These are phyloP conservation scores for Periophthalmus magnuspinnatus DNA, from an alignment of 2,797 vertebrate species.

Conservation along the genomic window DNA sequence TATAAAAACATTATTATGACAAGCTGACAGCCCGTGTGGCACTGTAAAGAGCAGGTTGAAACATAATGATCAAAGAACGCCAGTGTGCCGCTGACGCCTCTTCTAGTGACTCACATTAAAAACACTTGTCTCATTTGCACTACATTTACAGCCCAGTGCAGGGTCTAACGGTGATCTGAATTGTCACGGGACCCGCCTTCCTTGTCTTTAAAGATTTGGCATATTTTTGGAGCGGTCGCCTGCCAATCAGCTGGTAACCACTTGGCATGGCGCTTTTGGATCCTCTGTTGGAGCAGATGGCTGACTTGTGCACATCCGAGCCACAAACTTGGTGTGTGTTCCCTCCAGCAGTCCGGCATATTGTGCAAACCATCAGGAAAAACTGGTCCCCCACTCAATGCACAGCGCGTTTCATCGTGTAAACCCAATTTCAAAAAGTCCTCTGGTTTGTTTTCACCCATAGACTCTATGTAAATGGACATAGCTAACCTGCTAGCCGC, in stretches of 20 bases:
- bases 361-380: conserved; percentile 54
- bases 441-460: too few relatives aligned
- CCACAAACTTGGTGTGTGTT: conserved; percentile 46
- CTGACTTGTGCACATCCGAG: conserved; percentile 36
- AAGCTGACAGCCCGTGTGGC: neutral
- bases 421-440: conserved; percentile 42
- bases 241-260: conserved; percentile 64
- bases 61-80: neutral
- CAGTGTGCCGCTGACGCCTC: neutral
- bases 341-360: conserved; percentile 55
- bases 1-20: conserved; percentile 3
- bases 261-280: conserved; percentile 56
- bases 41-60: conserved; percentile 4
- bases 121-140: conserved; percentile 17
- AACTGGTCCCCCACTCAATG: conserved; percentile 54
- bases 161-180: conserved; percentile 25
- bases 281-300: conserved; percentile 64
- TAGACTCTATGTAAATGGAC: too few relatives aligned
- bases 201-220: conserved; percentile 37
- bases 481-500: too few relatives aligned
- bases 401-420: conserved; percentile 23
- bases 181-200: conserved; percentile 31
- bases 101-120: conserved; percentile 1
- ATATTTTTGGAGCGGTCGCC: conserved; percentile 36
- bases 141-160: conserved; percentile 15